Evolutionary conservation across 2,113 vertebrate genomes (phyloP).

Genomic region (Ramphastos sulfuratus): DNA sequence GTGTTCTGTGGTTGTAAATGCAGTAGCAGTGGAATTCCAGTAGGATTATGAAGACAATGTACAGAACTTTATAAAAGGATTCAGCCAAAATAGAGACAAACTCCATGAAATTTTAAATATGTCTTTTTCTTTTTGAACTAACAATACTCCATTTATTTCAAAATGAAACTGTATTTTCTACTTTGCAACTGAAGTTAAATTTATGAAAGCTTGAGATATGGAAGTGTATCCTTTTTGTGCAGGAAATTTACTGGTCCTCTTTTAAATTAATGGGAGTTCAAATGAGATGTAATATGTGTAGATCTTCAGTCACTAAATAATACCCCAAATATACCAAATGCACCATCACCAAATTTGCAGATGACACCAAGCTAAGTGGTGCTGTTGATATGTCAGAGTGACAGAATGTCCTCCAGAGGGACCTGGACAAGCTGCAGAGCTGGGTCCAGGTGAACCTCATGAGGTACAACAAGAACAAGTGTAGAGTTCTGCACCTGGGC

Average conservation of each 20-base stretch:
- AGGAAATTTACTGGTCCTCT: slow-evolving; percentile 1
- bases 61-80: slow-evolving; percentile 51
- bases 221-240: not conserved
- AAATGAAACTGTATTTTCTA: slow-evolving; percentile 22
- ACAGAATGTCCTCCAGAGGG: too few species aligned
- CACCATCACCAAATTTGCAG: too few species aligned
- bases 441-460: too few species aligned
- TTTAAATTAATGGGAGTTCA: slow-evolving; percentile 31
- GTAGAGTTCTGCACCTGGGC: too few species aligned
- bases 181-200: slow-evolving; percentile 26
- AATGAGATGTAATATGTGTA: not conserved
- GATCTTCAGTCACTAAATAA: slow-evolving; percentile 5
- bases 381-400: too few species aligned
- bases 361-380: too few species aligned
- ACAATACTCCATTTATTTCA: slow-evolving; percentile 39
- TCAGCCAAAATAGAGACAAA: not conserved
- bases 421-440: too few species aligned
- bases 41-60: slow-evolving; percentile 63
- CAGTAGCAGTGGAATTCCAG: slow-evolving; percentile 69
- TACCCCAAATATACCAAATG: not conserved
- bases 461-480: too few species aligned
- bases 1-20: slow-evolving; percentile 70
- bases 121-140: not conserved
- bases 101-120: slow-evolving; percentile 9
- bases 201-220: slow-evolving; percentile 13